Evolutionary conservation across 2,797 vertebrate species (phyloP), one percentile per base, ranked within the genome.

Genomic region (Botia kubotai): DNA sequence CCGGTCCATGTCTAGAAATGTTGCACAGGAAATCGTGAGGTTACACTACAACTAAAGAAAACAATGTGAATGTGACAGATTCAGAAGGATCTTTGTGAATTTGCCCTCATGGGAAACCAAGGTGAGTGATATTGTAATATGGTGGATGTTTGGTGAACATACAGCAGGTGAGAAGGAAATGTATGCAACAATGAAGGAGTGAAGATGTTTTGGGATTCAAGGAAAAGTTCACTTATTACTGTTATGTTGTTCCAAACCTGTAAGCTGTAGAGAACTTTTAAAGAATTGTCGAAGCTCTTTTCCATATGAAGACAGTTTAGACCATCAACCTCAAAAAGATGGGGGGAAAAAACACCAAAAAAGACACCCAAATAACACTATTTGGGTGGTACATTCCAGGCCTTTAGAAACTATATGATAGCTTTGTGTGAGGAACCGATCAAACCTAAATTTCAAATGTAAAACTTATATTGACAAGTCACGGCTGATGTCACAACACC

Each of bases 1-100:
- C 92, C 89, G 93, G 92, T 92, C 95, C 94, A 60, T 87, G 90
- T 93, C 96, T 92, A 94, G 93, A 83, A 88, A 96, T 91, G 93
- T 92, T 93, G 75, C 36, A 39, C 36, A 39, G 93, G 93, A 95
- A 95, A 87, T 96, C 94, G 89, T 87, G 88, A 95, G 93, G 68
- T 79, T 70, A 72, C 43, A 39, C 36, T 36, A 94, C 92, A 83
- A 88, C 90, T 87, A 87, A 86, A 19, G 55, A 78, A 74, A 57
- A 74, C 17, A 63, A 65, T 10, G 72, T 67, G 52, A 75, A 72
- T 26, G 53, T 17, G 57, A 52, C 23, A 52, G 48, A 65, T 19
- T n/a, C 21, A 50, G 39, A 50, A 52, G 11, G 36, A 63, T 16
- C 13, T 17, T 63, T 63, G 60, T 63, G 68, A 48, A 16, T 2